Evolutionary conservation across 1,140 invertebrate genomes (phyloP).

Genomic region (Pinna nobilis): DNA sequence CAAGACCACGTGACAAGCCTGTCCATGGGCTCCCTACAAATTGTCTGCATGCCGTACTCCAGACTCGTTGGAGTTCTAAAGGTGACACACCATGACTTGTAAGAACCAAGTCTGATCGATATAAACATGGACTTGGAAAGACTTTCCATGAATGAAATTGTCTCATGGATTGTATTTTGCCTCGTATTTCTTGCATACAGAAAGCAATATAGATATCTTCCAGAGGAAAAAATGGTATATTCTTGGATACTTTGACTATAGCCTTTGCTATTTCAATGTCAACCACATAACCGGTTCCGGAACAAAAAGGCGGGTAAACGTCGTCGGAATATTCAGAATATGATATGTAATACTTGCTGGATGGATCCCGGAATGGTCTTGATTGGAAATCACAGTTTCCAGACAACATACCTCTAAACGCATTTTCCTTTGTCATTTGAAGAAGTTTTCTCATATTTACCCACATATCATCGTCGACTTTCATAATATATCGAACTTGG

Average conservation of each 20-base stretch:
- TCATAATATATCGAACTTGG: constrained; percentile 76
- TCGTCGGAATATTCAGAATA: constrained; percentile 60
- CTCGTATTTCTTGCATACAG: constrained; percentile 38
- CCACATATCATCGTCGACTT: constrained; percentile 77
- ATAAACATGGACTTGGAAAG: constrained; percentile 13
- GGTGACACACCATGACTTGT: constrained; percentile 26
- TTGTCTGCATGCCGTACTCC: constrained; percentile 9
- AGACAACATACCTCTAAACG: constrained; percentile 1
- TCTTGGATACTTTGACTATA: constrained; percentile 56
- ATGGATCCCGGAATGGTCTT: constrained; percentile 49
- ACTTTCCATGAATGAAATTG: constrained; percentile 29
- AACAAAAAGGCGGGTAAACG: constrained; percentile 73
- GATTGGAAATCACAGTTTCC: constrained; percentile 32
- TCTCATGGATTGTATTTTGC: constrained; percentile 5
- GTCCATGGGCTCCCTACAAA: background rate
- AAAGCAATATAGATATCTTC: constrained; percentile 72
- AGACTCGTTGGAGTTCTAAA: constrained; percentile 18
- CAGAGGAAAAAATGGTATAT: constrained; percentile 65
- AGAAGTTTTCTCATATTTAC: constrained; percentile 62
- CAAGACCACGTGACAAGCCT: background rate
- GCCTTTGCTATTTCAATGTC: constrained; percentile 61
- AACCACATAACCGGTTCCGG: constrained; percentile 71
- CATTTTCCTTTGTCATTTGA: background rate
- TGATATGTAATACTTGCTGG: constrained; percentile 70
- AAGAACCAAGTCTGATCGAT: constrained; percentile 20